Evolutionary conservation across 1,140 invertebrate genomes (phyloP).

Genomic region (Macrobrachium nipponense): DNA sequence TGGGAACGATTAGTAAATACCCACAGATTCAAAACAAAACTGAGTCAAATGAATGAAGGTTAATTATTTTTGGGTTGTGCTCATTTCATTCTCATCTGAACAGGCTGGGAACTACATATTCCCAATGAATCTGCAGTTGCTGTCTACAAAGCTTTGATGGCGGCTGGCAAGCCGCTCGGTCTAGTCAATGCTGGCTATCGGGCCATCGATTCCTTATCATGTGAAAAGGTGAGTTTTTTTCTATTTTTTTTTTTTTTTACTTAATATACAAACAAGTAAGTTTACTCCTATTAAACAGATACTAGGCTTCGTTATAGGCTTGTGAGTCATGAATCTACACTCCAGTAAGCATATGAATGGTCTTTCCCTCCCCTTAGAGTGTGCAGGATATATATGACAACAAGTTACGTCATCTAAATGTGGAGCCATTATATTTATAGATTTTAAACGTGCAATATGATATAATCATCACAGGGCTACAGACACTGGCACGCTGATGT

Average conservation of each 20-base stretch:
- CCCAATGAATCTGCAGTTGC: constrained; percentile 77
- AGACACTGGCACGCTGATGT: constrained; percentile 87
- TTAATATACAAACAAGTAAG: too few relatives aligned
- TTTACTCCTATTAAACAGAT: too few relatives aligned
- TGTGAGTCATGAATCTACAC: too few relatives aligned
- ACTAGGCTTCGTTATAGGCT: too few relatives aligned
- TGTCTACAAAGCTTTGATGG: constrained; percentile 76
- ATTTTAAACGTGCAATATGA: too few relatives aligned
- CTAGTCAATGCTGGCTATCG: constrained; percentile 84
- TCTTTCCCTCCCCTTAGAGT: too few relatives aligned
- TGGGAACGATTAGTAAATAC: not conserved
- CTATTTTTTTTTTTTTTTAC: too few relatives aligned
- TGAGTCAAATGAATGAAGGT: not conserved
- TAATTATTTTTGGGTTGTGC: not conserved
- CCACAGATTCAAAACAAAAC: too few relatives aligned
- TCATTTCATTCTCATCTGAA: not conserved
- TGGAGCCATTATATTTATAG: too few relatives aligned
- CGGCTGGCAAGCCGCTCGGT: constrained; percentile 73
- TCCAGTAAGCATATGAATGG: too few relatives aligned
- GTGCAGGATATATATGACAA: too few relatives aligned
- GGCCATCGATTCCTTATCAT: constrained; percentile 84
- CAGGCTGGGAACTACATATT: constrained; percentile 85
- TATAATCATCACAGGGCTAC: constrained; percentile 72
- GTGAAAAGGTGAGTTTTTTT: constrained; percentile 78
- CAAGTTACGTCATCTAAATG: too few relatives aligned